Percentiles rank a stretch among this genome's conserved stretches.
These are phyloP conservation scores for Pantherophis vulpinus DNA, from an alignment of 2,797 vertebrate species.

Conservation along the genomic window DNA sequence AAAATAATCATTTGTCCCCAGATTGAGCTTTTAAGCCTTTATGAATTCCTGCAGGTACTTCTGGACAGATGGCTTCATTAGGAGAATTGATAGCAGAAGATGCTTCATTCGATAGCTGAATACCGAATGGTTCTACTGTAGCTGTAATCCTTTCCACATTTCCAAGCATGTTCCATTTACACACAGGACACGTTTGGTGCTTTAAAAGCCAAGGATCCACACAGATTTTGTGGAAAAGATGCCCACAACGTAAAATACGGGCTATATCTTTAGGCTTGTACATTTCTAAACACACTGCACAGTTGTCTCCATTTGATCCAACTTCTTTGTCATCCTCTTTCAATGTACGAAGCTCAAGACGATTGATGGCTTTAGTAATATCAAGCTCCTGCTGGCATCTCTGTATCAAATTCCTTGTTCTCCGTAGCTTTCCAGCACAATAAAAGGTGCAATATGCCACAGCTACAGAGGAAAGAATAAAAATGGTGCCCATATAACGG, in stretches of 20 bases:
- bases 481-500: constrained; percentile 46
- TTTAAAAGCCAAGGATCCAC: constrained; percentile 55
- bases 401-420: constrained; percentile 36
- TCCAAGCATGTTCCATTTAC: constrained; percentile 58
- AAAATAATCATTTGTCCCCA: background rate
- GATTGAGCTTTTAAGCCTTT: background rate
- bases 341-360: constrained; percentile 39
- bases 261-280: constrained; percentile 36
- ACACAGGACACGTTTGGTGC: constrained; percentile 42
- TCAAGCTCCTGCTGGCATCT: constrained; percentile 41
- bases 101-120: constrained; percentile 36
- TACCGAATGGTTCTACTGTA: constrained; percentile 25
- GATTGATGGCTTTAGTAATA: constrained; percentile 40
- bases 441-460: constrained; percentile 45
- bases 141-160: constrained; percentile 47
- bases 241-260: constrained; percentile 57
- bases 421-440: constrained; percentile 32
- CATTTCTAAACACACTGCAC: constrained; percentile 49
- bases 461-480: constrained; percentile 15
- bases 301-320: constrained; percentile 41
- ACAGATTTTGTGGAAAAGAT: constrained; percentile 55
- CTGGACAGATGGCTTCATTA: constrained; percentile 18
- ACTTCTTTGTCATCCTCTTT: constrained; percentile 53
- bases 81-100: background rate
- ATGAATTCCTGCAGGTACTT: constrained; percentile 13